Conservation (phyloP, 2,113 vertebrate species). For the Bungarus multicinctus region DNA sequence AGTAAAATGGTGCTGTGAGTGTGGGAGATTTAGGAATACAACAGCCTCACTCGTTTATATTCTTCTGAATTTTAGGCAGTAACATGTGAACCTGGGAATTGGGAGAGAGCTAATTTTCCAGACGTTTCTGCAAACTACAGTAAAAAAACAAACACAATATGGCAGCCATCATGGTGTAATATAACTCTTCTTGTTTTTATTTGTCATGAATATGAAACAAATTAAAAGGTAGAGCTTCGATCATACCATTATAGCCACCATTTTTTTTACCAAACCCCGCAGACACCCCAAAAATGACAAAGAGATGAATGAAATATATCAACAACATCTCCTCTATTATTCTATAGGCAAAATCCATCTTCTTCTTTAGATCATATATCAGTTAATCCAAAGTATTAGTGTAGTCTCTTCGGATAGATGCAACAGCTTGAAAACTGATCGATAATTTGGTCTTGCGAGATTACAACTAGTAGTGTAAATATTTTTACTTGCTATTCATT, state of each 20-base stretch:
- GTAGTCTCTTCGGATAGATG: background rate
- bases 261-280: background rate
- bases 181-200: background rate
- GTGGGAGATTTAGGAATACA: background rate
- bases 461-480: slow-evolving; percentile 5
- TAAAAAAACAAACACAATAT: background rate
- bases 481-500: background rate
- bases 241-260: background rate
- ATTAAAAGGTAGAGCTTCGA: background rate
- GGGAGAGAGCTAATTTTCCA: background rate
- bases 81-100: background rate
- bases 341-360: background rate
- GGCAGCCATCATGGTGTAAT: background rate
- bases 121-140: background rate
- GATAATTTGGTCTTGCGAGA: slow-evolving; percentile 3
- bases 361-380: background rate
- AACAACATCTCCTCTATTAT: background rate
- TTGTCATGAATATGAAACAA: background rate
- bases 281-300: background rate
- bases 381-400: background rate
- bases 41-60: background rate
- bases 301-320: background rate
- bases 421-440: background rate
- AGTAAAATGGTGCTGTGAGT: background rate
- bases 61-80: background rate